Evolutionary conservation across 2,113 vertebrate genomes (phyloP).

Genomic region (Cheilinus undulatus): DNA sequence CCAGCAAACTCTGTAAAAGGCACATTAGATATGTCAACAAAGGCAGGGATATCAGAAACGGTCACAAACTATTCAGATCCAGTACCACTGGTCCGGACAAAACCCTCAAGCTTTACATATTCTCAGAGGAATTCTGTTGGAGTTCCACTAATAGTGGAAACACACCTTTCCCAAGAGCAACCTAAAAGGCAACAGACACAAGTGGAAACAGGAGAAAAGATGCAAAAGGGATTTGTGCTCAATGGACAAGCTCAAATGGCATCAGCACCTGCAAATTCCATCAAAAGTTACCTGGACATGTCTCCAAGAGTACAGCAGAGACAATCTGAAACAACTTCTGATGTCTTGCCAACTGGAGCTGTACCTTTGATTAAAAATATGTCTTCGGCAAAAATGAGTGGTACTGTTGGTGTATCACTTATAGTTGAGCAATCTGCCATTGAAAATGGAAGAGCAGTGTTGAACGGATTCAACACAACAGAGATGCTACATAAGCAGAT

Average conservation of each 20-base stretch:
- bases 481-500: constrained; percentile 59
- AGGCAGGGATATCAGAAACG: constrained; percentile 14
- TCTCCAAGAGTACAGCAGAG: constrained; percentile 58
- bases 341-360: constrained; percentile 30
- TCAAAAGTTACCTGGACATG: constrained; percentile 77
- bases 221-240: constrained; percentile 21
- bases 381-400: constrained; percentile 6
- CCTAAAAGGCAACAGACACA: constrained; percentile 43
- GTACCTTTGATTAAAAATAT: constrained; percentile 63
- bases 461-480: constrained; percentile 52
- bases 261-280: constrained; percentile 70
- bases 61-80: constrained; percentile 49
- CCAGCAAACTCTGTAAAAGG: constrained; percentile 72
- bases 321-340: constrained; percentile 10
- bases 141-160: constrained; percentile 72
- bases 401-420: constrained; percentile 64
- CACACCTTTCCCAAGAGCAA: constrained; percentile 25
- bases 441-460: constrained; percentile 37
- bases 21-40: constrained; percentile 76
- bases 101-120: constrained; percentile 44
- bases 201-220: not conserved
- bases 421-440: constrained; percentile 54
- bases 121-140: constrained; percentile 56
- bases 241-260: constrained; percentile 18
- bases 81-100: constrained; percentile 66